Evolutionary conservation across 2,113 vertebrate genomes (phyloP).

Genomic region (Bungarus multicinctus): DNA sequence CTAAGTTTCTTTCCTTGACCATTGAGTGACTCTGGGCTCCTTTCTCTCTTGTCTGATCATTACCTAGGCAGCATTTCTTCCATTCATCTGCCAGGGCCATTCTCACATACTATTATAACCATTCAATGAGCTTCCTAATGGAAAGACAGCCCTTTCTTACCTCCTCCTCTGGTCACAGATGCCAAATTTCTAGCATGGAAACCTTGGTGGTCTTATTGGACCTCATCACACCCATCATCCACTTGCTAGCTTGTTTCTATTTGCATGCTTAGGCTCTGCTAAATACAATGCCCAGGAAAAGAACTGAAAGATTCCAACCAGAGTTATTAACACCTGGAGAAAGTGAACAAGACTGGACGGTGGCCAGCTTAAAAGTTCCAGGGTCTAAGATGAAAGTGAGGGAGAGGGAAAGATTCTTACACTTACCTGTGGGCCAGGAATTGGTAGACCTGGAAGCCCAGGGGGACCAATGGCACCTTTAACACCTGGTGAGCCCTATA

Average conservation of each 20-base stretch:
- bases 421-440: conserved; percentile 78
- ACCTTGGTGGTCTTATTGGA: not conserved
- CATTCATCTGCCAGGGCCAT: not conserved
- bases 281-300: not conserved
- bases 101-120: not conserved
- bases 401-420: accelerated
- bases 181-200: not conserved
- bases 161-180: not conserved
- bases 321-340: not conserved
- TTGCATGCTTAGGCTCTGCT: not conserved
- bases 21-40: not conserved
- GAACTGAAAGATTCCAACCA: not conserved
- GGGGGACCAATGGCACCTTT: conserved; percentile 75
- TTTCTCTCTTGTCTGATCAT: not conserved
- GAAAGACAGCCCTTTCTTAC: not conserved
- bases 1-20: not conserved
- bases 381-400: not conserved
- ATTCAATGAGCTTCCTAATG: not conserved
- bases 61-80: not conserved
- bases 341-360: not conserved
- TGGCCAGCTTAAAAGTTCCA: not conserved
- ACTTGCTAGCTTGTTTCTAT: not conserved
- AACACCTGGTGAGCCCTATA: conserved; percentile 71
- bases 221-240: not conserved
- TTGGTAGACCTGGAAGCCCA: conserved; percentile 71